phyloP scores from a whole-genome alignment of 2,113 vertebrate species.

The Pelobates fuscus region DNA sequence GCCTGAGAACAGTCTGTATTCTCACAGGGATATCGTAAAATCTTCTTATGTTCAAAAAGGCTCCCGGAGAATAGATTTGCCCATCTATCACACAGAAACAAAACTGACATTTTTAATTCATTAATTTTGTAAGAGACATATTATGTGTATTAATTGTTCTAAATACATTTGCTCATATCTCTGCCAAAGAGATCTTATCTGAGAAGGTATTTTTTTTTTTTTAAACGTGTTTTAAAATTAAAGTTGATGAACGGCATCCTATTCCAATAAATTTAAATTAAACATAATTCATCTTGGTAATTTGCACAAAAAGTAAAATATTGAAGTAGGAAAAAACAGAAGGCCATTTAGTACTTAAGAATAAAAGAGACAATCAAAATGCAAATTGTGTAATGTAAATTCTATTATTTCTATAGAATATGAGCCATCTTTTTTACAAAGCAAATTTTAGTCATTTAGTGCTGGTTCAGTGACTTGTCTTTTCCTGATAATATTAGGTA shows the following conservation, averaged over 20 bases:
- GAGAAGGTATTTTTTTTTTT: not conserved
- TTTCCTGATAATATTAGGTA: conserved; percentile 18
- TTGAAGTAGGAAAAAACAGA: not conserved
- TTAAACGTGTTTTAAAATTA: not conserved
- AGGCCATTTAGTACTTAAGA: conserved; percentile 27
- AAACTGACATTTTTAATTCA: not conserved
- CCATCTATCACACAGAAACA: too few species aligned
- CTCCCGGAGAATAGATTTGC: too few species aligned
- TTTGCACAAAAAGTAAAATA: not conserved
- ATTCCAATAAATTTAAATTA: conserved; percentile 1
- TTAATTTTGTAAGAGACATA: not conserved
- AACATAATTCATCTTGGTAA: not conserved
- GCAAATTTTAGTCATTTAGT: conserved; percentile 38
- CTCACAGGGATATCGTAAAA: too few species aligned
- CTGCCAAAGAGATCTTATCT: not conserved
- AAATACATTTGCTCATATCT: not conserved
- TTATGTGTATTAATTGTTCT: conserved; percentile 1
- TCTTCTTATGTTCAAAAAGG: too few species aligned
- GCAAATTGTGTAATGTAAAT: conserved; percentile 34
- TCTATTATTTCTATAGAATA: conserved; percentile 20
- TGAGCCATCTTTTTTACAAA: conserved; percentile 22
- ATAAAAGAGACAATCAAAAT: conserved; percentile 43
- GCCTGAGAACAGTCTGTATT: too few species aligned
- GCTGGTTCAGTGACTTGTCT: conserved; percentile 24
- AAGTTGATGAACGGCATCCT: not conserved